Evolutionary conservation across 2,888 invertebrate species (phyloP), one percentile per base, ranked within the genome.

Genomic region (Sinentomon sp.): DNA sequence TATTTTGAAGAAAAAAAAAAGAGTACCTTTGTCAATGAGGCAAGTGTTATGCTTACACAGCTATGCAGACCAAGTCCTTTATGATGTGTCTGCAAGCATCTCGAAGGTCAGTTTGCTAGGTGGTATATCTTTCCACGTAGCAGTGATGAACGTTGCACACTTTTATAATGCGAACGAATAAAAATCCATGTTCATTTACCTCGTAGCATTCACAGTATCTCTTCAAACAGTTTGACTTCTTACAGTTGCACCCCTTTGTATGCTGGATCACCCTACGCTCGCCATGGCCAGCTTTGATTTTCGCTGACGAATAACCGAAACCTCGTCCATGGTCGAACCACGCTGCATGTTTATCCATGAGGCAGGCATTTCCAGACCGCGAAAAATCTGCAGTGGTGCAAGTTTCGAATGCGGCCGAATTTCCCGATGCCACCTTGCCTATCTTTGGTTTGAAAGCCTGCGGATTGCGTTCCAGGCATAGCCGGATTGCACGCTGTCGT

Each of bases 201-300:
- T 97, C 97, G 48, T 89, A 97, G 52, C 97, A 97, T 62, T 97
- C 97, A 54, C 97, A 97, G 55, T 97, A 97, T 56, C 97, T 97
- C 55, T 97, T 97, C 42, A 97, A 60, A 55, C 97, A 97, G 2
- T 89, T 89, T 23, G 92, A 92, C 36, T 92, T 63, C 55, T 94
- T 92, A 53, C 97, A 97, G 51, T 97, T 92, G 53, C 97, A 97
- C 2, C 97, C 97, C 56, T 94, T 94, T 41, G 85, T 89, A 48
- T 97, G 94, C n/a, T n/a, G n/a, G n/a, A n/a, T n/a, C n/a, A n/a
- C n/a, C 46, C 85, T 61, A 38, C 94, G 60, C 43, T 82, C 73
- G 25, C 70, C 70, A 4, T 71, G 74, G n/a, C 68, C 68, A 31
- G 67, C 66, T 49, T 73, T 68, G n/a, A n/a, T n/a, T n/a, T n/a